A percentile compares a stretch with the other conserved stretches of the same genome.
phyloP scores from a whole-genome alignment of 2,113 vertebrate species.

The Natator depressus region DNA sequence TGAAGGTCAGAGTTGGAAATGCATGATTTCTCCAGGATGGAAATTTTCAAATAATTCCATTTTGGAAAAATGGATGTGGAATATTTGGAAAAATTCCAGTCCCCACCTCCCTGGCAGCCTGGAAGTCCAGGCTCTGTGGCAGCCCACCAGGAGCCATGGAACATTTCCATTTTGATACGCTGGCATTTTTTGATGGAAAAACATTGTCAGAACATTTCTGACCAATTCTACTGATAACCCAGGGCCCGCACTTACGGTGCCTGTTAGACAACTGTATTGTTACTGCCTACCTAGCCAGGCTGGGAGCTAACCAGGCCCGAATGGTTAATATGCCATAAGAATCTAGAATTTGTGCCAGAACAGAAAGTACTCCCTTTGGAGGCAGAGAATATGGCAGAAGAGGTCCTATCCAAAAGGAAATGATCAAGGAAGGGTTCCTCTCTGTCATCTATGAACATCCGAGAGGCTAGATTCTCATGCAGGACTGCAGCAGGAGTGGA shows the following conservation, averaged over 20 bases:
- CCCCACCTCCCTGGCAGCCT: background rate
- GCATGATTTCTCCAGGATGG: too few species aligned
- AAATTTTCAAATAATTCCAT: too few species aligned
- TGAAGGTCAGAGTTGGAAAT: background rate
- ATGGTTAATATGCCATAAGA: background rate
- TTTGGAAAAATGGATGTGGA: too few species aligned
- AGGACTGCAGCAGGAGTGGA: too few species aligned
- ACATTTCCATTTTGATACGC: fast-evolving
- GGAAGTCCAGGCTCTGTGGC: fast-evolving
- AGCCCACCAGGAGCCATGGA: background rate
- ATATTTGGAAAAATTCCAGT: background rate
- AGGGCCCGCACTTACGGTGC: background rate
- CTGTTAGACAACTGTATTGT: background rate
- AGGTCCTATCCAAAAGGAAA: too few species aligned
- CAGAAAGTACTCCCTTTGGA: background rate
- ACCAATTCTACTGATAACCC: background rate
- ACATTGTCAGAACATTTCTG: background rate
- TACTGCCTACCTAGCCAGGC: too few species aligned
- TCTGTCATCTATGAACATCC: too few species aligned
- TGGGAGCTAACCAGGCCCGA: too few species aligned
- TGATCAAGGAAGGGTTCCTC: too few species aligned
- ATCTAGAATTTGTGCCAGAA: background rate
- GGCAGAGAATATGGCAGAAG: slow-evolving; percentile 10
- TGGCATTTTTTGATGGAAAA: background rate
- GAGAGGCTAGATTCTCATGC: too few species aligned